Evolutionary conservation across 2,113 vertebrate genomes (phyloP).

Genomic region (Chamaetylas fuelleborni): DNA sequence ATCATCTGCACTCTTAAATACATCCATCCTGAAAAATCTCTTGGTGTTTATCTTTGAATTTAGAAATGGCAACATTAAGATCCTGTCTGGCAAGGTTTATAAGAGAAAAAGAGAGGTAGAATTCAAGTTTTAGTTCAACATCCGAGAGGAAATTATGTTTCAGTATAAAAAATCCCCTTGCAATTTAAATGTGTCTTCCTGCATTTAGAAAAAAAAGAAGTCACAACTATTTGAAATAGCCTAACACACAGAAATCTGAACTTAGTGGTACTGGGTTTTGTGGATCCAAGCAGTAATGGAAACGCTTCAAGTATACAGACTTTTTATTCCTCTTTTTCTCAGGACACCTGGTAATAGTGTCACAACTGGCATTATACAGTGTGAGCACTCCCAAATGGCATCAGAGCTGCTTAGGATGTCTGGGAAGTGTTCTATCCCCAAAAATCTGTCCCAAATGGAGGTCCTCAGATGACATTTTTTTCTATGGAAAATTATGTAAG

Average conservation of each 20-base stretch:
- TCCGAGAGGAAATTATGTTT: not conserved
- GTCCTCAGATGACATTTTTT: not conserved
- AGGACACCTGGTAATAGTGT: not conserved
- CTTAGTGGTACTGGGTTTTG: not conserved
- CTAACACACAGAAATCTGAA: not conserved
- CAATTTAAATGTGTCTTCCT: not conserved
- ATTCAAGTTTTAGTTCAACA: not conserved
- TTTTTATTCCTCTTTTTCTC: not conserved
- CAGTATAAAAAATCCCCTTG: not conserved
- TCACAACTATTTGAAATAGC: not conserved
- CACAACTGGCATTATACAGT: not conserved
- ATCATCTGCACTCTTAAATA: not conserved
- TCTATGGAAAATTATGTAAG: not conserved
- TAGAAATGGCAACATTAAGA: not conserved
- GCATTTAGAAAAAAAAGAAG: not conserved
- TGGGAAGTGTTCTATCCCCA: not conserved
- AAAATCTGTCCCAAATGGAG: not conserved
- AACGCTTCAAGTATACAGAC: not conserved
- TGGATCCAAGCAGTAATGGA: not conserved
- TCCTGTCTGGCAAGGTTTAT: not conserved
- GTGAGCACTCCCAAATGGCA: fast-evolving
- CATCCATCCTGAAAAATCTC: not conserved
- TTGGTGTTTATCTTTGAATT: not conserved
- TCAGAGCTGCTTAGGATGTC: not conserved
- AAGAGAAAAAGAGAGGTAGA: not conserved